Conservation (phyloP, 2,113 vertebrate genomes). For the Rhinolophus sinicus region DNA sequence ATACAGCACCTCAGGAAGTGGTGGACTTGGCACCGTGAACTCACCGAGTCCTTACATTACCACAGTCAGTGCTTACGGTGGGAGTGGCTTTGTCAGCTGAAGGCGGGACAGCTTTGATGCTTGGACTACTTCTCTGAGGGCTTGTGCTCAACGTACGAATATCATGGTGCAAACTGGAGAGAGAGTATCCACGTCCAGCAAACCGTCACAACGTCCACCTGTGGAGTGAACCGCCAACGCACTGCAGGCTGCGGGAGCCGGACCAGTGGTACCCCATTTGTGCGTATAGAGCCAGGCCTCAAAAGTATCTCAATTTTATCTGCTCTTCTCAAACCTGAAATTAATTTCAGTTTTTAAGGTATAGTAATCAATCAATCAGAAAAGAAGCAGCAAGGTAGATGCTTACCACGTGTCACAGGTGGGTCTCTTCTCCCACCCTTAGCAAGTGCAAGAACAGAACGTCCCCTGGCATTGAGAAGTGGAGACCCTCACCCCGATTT, state of each 20-base stretch:
- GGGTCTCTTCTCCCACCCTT: neutral
- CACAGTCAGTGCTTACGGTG: accelerated
- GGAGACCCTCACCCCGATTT: too few relatives aligned
- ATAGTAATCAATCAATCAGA: neutral
- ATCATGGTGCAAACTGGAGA: accelerated
- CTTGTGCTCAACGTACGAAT: accelerated
- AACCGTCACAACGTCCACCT: accelerated
- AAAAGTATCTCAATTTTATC: neutral
- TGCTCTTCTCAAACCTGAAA: constrained; percentile 1
- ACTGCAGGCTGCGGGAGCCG: neutral
- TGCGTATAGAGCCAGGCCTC: neutral
- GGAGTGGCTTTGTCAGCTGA: neutral
- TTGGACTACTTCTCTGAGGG: neutral
- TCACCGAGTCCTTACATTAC: accelerated
- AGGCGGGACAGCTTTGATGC: too few relatives aligned
- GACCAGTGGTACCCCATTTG: too few relatives aligned
- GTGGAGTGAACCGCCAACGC: accelerated
- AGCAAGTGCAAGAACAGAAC: neutral
- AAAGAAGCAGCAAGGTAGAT: too few relatives aligned
- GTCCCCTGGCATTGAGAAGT: neutral
- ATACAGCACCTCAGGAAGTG: accelerated
- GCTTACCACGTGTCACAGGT: accelerated
- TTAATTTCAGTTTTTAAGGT: neutral
- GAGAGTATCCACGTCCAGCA: accelerated
- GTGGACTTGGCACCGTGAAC: neutral